phyloP scores from a whole-genome alignment of 1,140 invertebrate species.

The Acyrthosiphon pisum region DNA sequence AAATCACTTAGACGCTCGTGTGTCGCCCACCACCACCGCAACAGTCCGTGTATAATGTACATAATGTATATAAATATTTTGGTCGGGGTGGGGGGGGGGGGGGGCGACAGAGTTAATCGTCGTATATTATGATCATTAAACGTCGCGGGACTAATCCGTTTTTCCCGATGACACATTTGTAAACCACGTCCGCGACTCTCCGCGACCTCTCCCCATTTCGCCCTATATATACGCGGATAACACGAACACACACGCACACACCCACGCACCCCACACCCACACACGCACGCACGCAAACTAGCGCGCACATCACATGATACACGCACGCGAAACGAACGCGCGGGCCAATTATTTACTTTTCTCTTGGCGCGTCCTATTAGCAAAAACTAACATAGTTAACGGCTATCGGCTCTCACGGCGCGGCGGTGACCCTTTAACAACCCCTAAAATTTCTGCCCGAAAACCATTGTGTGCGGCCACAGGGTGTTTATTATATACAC shows the following conservation, averaged over 20 bases:
- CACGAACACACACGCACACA: neutral
- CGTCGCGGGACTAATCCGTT: conserved; percentile 39
- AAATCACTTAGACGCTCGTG: conserved; percentile 17
- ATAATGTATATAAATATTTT: neutral
- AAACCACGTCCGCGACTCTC: neutral
- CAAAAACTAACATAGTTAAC: conserved; percentile 54
- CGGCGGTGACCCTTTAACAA: conserved; percentile 19
- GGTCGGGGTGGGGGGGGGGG: neutral
- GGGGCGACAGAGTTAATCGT: neutral
- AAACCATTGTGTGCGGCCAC: conserved; percentile 23
- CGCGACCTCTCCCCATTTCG: conserved; percentile 9
- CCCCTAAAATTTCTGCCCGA: conserved; percentile 40
- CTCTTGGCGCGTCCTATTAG: conserved; percentile 34
- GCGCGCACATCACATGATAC: neutral
- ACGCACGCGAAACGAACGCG: neutral
- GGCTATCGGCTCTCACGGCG: neutral
- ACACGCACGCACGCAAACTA: neutral
- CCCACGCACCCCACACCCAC: neutral
- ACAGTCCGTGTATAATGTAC: neutral
- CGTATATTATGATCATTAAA: conserved; percentile 26
- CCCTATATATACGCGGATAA: neutral
- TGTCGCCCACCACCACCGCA: neutral
- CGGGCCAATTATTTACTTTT: conserved; percentile 49
- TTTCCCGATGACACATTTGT: conserved; percentile 34
- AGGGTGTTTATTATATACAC: conserved; percentile 43